Base-by-base conservation (phyloP, 2,888 invertebrate genomes). In the Drosophila mimetica region DNA sequence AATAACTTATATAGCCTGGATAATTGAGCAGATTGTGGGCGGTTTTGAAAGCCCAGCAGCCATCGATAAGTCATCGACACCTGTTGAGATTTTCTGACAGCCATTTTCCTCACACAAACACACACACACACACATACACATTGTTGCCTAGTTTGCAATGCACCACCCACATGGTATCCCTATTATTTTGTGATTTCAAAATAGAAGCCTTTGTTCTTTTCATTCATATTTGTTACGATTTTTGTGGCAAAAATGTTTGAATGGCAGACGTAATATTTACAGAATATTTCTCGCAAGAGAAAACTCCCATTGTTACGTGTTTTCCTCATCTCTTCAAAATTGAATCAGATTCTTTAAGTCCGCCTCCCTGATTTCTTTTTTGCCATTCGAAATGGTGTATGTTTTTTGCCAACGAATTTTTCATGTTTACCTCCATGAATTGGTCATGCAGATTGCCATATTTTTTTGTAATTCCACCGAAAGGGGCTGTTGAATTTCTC, bases 51-150 rank as follows among this genome's bases (percentile, higher is more conserved):
- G 30, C 30, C 22, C 22, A 2, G 25, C 44, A 44, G 36, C 0
- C 53, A 59, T 59, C 39, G 42, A 59, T 59, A 59, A 60, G 60
- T 60, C 61, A 64, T 51, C 22, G 50, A 60, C 50, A 60, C 63
- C 42, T 50, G 42, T 64, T 41, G 63, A 14, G 20, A n/a, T 28
- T 13, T 44, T 18, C 53, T 13, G 32, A 22, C 16, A 18, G 36
- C 4, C 5, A 18, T 42, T 42, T 34, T 34, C 32, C 22, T 39
- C 5, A 4, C 25, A 25, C 25, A n/a, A n/a, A n/a, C n/a, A n/a
- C n/a, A n/a, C n/a, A n/a, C n/a, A n/a, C n/a, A n/a, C n/a, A n/a
- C n/a, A n/a, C n/a, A n/a, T n/a, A n/a, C n/a, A n/a, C n/a, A n/a
- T n/a, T n/a, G 46, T 22, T 54, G 46, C 34, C 22, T 36, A 16